Conservation (phyloP, 37 sponge, comb jelly and placozoan genomes). For the Haliclona indistincta region DNA sequence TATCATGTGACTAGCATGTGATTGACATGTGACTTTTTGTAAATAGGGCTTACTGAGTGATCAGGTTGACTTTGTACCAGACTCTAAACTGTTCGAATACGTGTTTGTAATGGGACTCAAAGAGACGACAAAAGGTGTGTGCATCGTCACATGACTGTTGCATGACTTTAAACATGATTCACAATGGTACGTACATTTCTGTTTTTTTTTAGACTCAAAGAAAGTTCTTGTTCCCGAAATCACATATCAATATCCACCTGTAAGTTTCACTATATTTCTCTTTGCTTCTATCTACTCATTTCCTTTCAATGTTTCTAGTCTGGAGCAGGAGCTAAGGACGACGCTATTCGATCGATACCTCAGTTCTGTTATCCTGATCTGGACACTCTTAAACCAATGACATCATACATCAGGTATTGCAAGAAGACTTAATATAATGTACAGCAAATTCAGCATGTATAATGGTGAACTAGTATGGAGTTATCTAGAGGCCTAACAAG, state of each 20-base stretch:
- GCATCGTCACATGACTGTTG: neutral
- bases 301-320: neutral
- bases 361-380: slow-evolving; percentile 94
- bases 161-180: neutral
- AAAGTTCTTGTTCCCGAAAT: slow-evolving; percentile 37
- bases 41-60: too few relatives aligned
- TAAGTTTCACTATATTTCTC: slow-evolving; percentile 23
- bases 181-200: neutral
- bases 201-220: slow-evolving; percentile 1
- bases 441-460: too few relatives aligned
- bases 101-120: slow-evolving; percentile 76
- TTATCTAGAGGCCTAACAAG: too few relatives aligned
- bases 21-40: too few relatives aligned
- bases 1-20: too few relatives aligned
- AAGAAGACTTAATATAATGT: too few relatives aligned
- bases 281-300: neutral
- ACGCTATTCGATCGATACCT: slow-evolving; percentile 51
- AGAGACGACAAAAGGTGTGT: slow-evolving; percentile 21
- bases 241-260: slow-evolving; percentile 70
- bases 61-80: slow-evolving; percentile 35
- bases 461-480: too few relatives aligned
- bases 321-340: slow-evolving; percentile 41
- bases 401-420: slow-evolving; percentile 47
- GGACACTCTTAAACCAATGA: slow-evolving; percentile 54
- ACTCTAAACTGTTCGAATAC: slow-evolving; percentile 78